These are phyloP conservation scores for Phyllostomus hastatus DNA, from an alignment of 2,113 vertebrate species.

Conservation along the genomic window DNA sequence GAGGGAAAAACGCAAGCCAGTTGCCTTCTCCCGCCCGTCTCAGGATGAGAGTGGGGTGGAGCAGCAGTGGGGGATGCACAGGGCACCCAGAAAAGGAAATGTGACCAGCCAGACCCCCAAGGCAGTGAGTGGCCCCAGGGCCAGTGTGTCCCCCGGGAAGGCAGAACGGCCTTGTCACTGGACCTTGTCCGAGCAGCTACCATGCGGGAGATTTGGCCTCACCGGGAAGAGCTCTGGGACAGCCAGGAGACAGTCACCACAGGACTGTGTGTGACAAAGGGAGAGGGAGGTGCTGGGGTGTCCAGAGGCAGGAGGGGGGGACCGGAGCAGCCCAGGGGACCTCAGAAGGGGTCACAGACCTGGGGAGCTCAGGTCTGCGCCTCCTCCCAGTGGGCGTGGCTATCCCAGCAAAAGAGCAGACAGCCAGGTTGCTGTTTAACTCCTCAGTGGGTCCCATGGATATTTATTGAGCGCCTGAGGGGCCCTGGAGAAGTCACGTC, in stretches of 20 bases:
- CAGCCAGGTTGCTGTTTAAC: not conserved
- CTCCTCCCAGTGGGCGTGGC: not conserved
- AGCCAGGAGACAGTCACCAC: too few species aligned
- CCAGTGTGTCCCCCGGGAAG: not conserved
- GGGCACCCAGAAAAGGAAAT: not conserved
- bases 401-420: not conserved
- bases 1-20: not conserved
- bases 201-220: not conserved
- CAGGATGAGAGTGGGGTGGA: not conserved
- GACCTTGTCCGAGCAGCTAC: not conserved
- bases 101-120: not conserved
- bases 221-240: not conserved
- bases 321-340: not conserved
- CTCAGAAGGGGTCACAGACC: not conserved
- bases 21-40: not conserved
- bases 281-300: not conserved
- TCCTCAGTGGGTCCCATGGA: not conserved
- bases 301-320: not conserved
- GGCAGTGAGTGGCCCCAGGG: not conserved
- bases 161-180: not conserved
- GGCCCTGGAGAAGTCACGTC: not conserved
- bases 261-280: not conserved
- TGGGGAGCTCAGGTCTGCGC: not conserved
- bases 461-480: not conserved
- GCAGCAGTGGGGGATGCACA: rapidly evolving